A percentile compares a stretch with the other conserved stretches of the same genome.
phyloP scores from a whole-genome alignment of 2,888 invertebrate species.

The Caenorhabditis panamensis region DNA sequence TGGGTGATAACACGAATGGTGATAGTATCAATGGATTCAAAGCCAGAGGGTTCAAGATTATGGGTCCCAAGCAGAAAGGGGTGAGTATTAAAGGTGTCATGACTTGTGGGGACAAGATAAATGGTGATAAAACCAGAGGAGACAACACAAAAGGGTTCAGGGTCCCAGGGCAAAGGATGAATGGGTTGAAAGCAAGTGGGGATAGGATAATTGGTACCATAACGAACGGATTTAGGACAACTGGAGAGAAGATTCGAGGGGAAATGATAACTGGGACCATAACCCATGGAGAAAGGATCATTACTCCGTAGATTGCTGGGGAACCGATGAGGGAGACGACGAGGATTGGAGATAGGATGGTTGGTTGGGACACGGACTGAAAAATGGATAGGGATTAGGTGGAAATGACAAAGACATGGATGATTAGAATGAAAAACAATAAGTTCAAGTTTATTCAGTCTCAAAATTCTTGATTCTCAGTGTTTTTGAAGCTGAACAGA shows the following conservation, averaged over 20 bases:
- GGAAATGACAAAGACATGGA: neutral
- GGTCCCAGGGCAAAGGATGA: conserved; percentile 68
- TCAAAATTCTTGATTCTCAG: no score
- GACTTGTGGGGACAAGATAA: conserved; percentile 71
- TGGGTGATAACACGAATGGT: conserved; percentile 70
- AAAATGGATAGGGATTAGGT: conserved; percentile 8
- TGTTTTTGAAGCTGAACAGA: no score
- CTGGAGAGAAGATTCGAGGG: conserved; percentile 54
- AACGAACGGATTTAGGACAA: conserved; percentile 65
- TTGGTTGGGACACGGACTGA: conserved; percentile 56
- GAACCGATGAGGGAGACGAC: conserved; percentile 55
- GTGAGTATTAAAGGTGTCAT: conserved; percentile 70
- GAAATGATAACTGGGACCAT: conserved; percentile 68
- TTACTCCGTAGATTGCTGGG: conserved; percentile 56
- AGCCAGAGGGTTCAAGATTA: conserved; percentile 61
- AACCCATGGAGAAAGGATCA: conserved; percentile 69
- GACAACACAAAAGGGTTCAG: conserved; percentile 64
- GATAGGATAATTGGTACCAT: conserved; percentile 71
- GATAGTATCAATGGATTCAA: conserved; percentile 66
- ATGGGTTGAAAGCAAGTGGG: conserved; percentile 66
- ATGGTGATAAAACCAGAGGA: conserved; percentile 67
- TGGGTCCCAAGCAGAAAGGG: conserved; percentile 63
- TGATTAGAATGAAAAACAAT: no score
- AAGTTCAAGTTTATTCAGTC: no score
- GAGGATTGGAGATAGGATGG: conserved; percentile 55